Evolutionary conservation across 2,888 invertebrate species (phyloP).

Genomic region (Scaptomyza reducta): DNA sequence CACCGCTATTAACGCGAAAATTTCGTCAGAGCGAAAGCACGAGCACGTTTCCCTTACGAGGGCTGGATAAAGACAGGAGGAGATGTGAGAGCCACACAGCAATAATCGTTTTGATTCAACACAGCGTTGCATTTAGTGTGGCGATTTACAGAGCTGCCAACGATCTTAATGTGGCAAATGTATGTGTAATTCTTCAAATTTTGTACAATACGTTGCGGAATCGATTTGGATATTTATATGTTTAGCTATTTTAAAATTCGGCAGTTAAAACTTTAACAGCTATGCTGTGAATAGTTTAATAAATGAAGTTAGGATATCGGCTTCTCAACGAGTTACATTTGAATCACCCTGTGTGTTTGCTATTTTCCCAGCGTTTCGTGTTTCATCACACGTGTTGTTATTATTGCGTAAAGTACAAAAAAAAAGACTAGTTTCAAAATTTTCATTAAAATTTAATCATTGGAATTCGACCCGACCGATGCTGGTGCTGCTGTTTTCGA

Average conservation of each 20-base stretch:
- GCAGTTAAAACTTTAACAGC: slow-evolving; percentile 34
- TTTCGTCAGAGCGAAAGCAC: slow-evolving; percentile 68
- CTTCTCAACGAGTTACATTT: slow-evolving; percentile 17
- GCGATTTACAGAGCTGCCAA: slow-evolving; percentile 37
- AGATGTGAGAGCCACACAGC: slow-evolving; percentile 18
- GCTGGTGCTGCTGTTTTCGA: slow-evolving; percentile 30
- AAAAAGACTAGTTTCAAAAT: slow-evolving; percentile 60
- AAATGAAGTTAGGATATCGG: slow-evolving; percentile 23
- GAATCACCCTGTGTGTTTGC: slow-evolving; percentile 45
- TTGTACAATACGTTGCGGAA: slow-evolving; percentile 18
- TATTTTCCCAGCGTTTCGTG: slow-evolving; percentile 50
- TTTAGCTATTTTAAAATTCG: slow-evolving; percentile 35
- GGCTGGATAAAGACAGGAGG: slow-evolving; percentile 48
- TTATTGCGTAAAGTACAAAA: slow-evolving; percentile 71
- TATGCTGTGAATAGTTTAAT: slow-evolving; percentile 4
- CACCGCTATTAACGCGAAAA: slow-evolving; percentile 57
- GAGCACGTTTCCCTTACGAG: slow-evolving; percentile 72
- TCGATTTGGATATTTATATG: slow-evolving; percentile 19
- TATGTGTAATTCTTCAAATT: slow-evolving; percentile 27
- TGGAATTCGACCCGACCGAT: slow-evolving; percentile 48
- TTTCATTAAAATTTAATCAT: slow-evolving; percentile 65
- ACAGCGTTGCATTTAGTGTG: slow-evolving; percentile 34
- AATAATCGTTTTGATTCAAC: slow-evolving; percentile 23
- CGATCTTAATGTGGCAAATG: slow-evolving; percentile 9
- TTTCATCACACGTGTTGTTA: slow-evolving; percentile 72